phyloP scores from a whole-genome alignment of 2,113 vertebrate species.

The Pelvicachromis taeniatus region DNA sequence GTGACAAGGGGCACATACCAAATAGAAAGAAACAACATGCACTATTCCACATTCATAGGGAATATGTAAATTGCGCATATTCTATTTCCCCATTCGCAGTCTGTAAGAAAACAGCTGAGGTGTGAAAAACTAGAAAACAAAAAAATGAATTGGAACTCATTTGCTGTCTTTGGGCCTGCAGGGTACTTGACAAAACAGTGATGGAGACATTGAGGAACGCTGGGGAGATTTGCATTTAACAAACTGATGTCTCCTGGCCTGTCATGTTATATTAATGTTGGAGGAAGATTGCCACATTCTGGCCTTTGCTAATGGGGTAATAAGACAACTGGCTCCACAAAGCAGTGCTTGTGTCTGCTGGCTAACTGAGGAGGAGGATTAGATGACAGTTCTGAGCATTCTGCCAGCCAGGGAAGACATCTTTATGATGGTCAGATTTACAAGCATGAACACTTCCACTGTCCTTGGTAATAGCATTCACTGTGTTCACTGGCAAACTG shows the following conservation, averaged over 20 bases:
- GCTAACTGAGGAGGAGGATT: constrained; percentile 25
- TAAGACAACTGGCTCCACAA: constrained; percentile 53
- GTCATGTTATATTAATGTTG: constrained; percentile 73
- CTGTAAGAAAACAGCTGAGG: constrained; percentile 60
- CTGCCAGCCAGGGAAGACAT: constrained; percentile 27
- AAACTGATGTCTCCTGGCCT: constrained; percentile 69
- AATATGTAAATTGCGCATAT: constrained; percentile 47
- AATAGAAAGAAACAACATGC: constrained; percentile 28
- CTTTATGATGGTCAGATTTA: constrained; percentile 53
- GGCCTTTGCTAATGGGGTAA: constrained; percentile 55
- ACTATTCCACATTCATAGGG: constrained; percentile 9
- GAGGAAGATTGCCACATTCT: constrained; percentile 51
- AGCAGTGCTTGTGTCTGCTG: constrained; percentile 30
- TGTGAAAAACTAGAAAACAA: constrained; percentile 52
- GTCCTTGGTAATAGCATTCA: constrained; percentile 16
- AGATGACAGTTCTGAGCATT: constrained; percentile 19
- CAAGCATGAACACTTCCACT: constrained; percentile 22
- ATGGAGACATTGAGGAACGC: constrained; percentile 67
- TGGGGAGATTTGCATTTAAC: constrained; percentile 73
- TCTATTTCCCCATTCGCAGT: constrained; percentile 12
- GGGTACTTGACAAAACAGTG: constrained; percentile 74
- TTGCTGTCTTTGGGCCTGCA: constrained; percentile 64
- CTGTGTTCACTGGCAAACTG: constrained; percentile 31
- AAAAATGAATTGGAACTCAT: constrained; percentile 62
- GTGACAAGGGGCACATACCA: constrained; percentile 9